Conservation (phyloP, 2,797 vertebrate species). For the Mallotus villosus region DNA sequence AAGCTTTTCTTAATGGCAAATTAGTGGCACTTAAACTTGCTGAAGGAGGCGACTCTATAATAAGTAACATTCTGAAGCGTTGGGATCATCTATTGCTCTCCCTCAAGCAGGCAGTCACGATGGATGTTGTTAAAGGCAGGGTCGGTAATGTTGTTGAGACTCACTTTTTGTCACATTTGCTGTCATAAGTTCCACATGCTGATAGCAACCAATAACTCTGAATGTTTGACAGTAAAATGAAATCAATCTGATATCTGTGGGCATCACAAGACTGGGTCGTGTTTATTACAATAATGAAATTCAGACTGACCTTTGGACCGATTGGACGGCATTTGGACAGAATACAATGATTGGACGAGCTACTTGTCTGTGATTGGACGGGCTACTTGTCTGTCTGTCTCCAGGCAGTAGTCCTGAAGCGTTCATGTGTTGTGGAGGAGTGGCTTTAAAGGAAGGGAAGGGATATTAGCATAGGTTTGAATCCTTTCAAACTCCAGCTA, state of each 20-base stretch:
- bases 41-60: neutral
- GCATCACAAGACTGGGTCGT: neutral
- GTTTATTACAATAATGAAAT: too few relatives aligned
- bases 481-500: too few relatives aligned
- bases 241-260: neutral
- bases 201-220: neutral
- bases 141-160: neutral
- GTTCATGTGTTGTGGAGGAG: too few relatives aligned
- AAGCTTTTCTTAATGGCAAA: conserved; percentile 32
- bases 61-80: neutral
- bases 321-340: too few relatives aligned
- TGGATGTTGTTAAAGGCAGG: neutral
- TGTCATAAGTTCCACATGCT: neutral
- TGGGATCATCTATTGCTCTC: neutral
- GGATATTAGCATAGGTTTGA: too few relatives aligned
- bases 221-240: neutral
- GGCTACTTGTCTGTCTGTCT: too few relatives aligned
- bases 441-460: too few relatives aligned
- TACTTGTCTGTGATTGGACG: too few relatives aligned
- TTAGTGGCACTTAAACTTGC: conserved; percentile 25
- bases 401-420: too few relatives aligned
- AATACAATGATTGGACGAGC: too few relatives aligned
- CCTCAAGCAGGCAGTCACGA: neutral
- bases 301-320: too few relatives aligned
- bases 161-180: neutral